These are phyloP conservation scores for Streptopelia turtur DNA, from an alignment of 2,797 vertebrate species.

Conservation along the genomic window DNA sequence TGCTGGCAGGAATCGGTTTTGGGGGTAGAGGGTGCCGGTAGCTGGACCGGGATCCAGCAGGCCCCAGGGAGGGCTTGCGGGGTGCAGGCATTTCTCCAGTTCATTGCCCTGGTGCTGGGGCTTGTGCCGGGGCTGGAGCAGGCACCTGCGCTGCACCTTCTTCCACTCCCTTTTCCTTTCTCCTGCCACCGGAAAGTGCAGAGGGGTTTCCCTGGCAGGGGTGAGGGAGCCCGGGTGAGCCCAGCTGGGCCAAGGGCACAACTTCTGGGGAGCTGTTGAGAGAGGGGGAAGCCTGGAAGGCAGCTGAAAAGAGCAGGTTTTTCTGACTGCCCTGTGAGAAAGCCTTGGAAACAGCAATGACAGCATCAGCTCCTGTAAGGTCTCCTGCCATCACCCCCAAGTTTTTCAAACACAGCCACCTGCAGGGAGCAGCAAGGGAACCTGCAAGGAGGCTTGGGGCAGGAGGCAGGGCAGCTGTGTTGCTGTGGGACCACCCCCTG, in stretches of 20 bases:
- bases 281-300: neutral
- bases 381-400: neutral
- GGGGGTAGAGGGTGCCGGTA: slow-evolving; percentile 52
- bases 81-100: neutral
- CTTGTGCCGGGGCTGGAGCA: neutral
- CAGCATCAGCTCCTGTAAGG: neutral
- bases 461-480: neutral
- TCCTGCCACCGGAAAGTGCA: neutral
- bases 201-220: neutral
- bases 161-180: neutral
- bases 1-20: slow-evolving; percentile 71
- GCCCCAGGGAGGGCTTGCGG: neutral
- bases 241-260: neutral
- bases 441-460: neutral
- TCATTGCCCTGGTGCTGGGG: accelerated
- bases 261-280: neutral
- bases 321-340: neutral
- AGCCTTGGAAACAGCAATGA: neutral
- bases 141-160: neutral
- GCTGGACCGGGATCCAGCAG: slow-evolving; percentile 19
- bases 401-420: neutral
- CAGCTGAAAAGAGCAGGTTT: neutral
- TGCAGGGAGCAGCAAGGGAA: neutral
- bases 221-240: neutral
- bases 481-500: neutral